phyloP scores from a whole-genome alignment of 2,113 vertebrate species.

The Leucopternis melanops region DNA sequence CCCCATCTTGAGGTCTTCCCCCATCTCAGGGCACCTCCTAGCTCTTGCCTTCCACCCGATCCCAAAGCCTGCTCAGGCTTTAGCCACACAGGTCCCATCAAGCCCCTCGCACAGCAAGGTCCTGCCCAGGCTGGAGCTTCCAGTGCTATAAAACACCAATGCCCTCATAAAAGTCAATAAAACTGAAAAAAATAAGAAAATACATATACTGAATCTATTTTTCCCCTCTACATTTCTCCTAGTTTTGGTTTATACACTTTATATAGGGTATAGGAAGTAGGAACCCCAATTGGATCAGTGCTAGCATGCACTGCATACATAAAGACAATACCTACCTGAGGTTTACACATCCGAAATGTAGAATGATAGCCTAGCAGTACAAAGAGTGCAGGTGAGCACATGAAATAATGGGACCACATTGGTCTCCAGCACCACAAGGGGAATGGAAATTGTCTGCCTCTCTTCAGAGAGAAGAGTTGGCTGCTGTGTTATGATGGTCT shows the following conservation, averaged over 20 bases:
- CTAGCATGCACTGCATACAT: rapidly evolving
- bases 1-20: background rate
- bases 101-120: rapidly evolving
- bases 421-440: background rate
- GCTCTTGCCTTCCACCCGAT: background rate
- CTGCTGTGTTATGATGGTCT: background rate
- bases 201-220: background rate
- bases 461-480: background rate
- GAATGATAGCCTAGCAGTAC: background rate
- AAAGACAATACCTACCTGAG: background rate
- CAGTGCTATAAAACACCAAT: background rate
- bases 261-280: background rate
- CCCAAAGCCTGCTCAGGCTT: background rate
- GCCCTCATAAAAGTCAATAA: too few species aligned
- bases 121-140: background rate
- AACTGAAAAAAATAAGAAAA: background rate
- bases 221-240: background rate
- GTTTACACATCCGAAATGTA: background rate
- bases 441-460: background rate
- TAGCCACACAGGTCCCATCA: rapidly evolving
- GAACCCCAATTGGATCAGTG: background rate
- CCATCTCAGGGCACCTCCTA: background rate
- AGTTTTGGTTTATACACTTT: background rate
- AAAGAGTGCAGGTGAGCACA: background rate
- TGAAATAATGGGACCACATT: background rate